Evolutionary conservation across 1,140 invertebrate species (phyloP), one percentile per base, ranked within the genome.

Genomic region (Ridgeia piscesae): DNA sequence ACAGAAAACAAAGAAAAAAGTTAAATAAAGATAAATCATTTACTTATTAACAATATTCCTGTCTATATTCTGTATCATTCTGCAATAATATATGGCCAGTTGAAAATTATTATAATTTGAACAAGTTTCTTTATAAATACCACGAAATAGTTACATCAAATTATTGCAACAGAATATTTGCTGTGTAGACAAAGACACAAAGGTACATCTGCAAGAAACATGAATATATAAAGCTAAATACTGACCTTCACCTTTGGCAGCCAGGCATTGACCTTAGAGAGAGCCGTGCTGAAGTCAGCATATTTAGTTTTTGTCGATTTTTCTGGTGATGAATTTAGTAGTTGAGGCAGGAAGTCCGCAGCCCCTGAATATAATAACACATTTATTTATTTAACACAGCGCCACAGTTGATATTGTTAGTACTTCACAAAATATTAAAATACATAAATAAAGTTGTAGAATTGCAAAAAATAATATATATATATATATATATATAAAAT

Each of bases 331-430:
- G 6, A 14, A 33, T 90, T 33, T 2, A 58, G 2, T 35, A 42
- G 91, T 33, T 91, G 27, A 34, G 91, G 91, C n/a, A 92, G 33
- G 91, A 92, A 92, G 88, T 92, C 91, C 14, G 91, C 91, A 33
- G 91, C 91, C n/a, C 91, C 91, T 92, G 91, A 14, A 92, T 11
- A 50, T 21, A 17, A 34, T 48, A 48, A 91, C 4, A n/a, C n/a
- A n/a, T 50, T 11, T 8, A 21, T 8, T 50, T 50, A 50, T 50
- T 21, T 21, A 50, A 50, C 48, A 50, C 21, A 11, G 21, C 21
- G 48, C 8, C 48, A 50, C 21, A 50, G 48, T 21, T 21, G 8
- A 50, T 50, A n/a, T n/a, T n/a, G n/a, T n/a, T n/a, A n/a, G n/a
- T n/a, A n/a, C n/a, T n/a, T n/a, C n/a, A n/a, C n/a, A n/a, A n/a